Evolutionary conservation across 2,888 invertebrate species (phyloP).

Genomic region (Watsonalla binaria): DNA sequence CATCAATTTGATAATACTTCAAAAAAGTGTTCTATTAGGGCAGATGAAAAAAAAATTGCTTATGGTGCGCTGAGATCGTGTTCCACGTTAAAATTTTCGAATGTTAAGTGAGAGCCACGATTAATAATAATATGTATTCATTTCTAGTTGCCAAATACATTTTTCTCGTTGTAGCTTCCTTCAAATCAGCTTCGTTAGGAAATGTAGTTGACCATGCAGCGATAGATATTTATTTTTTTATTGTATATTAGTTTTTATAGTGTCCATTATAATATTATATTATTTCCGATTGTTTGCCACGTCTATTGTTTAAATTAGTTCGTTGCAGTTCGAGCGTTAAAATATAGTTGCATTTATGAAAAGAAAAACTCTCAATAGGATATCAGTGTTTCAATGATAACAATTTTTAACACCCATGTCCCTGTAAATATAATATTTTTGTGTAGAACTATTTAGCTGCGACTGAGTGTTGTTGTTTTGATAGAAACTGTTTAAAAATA

Average conservation of each 20-base stretch:
- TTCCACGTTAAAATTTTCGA: slow-evolving; percentile 59
- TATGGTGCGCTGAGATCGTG: slow-evolving; percentile 51
- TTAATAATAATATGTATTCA: slow-evolving; percentile 66
- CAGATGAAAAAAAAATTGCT: slow-evolving; percentile 30
- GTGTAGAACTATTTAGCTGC: slow-evolving; percentile 71
- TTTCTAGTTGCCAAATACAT: slow-evolving; percentile 75
- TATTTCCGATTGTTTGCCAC: slow-evolving; percentile 30
- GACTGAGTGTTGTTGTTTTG: slow-evolving; percentile 75
- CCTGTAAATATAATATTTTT: slow-evolving; percentile 66
- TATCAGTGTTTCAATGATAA: slow-evolving; percentile 31
- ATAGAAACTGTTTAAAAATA: slow-evolving; percentile 77
- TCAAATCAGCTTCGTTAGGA: slow-evolving; percentile 61
- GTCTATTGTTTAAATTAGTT: slow-evolving; percentile 24
- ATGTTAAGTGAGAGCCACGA: slow-evolving; percentile 55
- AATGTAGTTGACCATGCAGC: slow-evolving; percentile 56
- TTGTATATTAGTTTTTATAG: slow-evolving; percentile 52
- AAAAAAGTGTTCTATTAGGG: too few species aligned
- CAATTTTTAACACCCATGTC: slow-evolving; percentile 44
- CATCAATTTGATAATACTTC: not conserved
- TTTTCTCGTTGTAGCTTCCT: slow-evolving; percentile 55
- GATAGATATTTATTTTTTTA: slow-evolving; percentile 67
- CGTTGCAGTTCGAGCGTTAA: slow-evolving; percentile 19
- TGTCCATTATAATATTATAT: slow-evolving; percentile 29
- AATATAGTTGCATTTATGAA: slow-evolving; percentile 62
- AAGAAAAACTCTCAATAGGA: slow-evolving; percentile 34